Percentiles rank a stretch among this genome's conserved stretches.
Conservation (phyloP, 1,140 invertebrate species). For the Orius laevigatus region DNA sequence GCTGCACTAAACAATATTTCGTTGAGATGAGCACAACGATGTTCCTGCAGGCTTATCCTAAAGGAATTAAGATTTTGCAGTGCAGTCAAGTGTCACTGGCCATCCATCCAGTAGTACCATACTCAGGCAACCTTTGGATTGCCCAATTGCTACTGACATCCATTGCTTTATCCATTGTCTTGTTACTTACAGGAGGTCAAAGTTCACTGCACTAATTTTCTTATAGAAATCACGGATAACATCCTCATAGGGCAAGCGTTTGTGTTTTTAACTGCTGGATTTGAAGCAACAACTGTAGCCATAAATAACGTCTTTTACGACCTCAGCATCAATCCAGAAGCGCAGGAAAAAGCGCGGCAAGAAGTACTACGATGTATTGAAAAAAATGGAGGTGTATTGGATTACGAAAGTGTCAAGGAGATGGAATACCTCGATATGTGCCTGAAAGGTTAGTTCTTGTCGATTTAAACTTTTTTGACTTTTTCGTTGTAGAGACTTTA, state of each 20-base stretch:
- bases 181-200: too few species aligned
- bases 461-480: too few species aligned
- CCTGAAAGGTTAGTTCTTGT: conserved; percentile 30
- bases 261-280: conserved; percentile 48
- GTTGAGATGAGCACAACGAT: too few species aligned
- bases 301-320: conserved; percentile 29
- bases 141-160: too few species aligned
- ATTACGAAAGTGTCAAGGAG: conserved; percentile 20
- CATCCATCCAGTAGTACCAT: too few species aligned
- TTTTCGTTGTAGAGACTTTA: conserved; percentile 38
- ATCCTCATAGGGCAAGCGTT: conserved; percentile 46
- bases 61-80: too few species aligned
- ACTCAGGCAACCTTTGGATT: too few species aligned
- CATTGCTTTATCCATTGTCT: too few species aligned
- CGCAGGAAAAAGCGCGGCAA: conserved; percentile 36
- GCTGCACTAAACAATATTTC: too few species aligned
- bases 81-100: too few species aligned
- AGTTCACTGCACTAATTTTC: too few species aligned
- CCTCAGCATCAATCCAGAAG: conserved; percentile 32
- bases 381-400: conserved; percentile 26
- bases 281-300: conserved; percentile 31
- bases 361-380: conserved; percentile 31
- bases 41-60: too few species aligned
- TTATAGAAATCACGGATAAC: conserved; percentile 27
- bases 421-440: conserved; percentile 26